Conservation (phyloP, 2,113 vertebrate genomes). For the Cephalopterus ornatus region DNA sequence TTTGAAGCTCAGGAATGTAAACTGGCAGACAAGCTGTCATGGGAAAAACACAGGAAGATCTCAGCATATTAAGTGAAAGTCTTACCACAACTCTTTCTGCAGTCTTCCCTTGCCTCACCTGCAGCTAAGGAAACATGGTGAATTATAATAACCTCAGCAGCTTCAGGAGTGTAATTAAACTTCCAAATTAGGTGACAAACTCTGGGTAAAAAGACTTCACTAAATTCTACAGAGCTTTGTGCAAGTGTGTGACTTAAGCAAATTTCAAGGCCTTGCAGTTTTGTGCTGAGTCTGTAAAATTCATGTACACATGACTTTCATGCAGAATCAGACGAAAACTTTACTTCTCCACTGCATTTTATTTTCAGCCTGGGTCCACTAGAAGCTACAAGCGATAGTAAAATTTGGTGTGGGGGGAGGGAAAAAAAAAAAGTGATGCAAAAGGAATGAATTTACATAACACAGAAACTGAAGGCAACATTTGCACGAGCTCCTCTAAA, state of each 20-base stretch:
- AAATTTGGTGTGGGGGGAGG: neutral
- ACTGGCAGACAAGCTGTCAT: constrained; percentile 18
- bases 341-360: neutral
- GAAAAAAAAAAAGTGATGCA: neutral
- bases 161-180: neutral
- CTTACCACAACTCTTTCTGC: neutral
- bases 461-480: neutral
- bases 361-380: neutral
- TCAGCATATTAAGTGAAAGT: neutral
- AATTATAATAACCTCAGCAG: neutral
- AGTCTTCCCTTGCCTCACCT: neutral
- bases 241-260: neutral
- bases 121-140: neutral
- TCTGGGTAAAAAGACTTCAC: neutral
- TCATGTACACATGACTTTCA: rapidly evolving
- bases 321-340: neutral
- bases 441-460: neutral
- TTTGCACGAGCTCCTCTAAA: neutral
- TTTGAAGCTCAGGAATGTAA: constrained; percentile 35
- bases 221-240: neutral
- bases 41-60: neutral
- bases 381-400: neutral
- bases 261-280: neutral
- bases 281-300: neutral
- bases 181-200: neutral